Conservation (phyloP, 2,113 vertebrate species). For the Salvator merianae region DNA sequence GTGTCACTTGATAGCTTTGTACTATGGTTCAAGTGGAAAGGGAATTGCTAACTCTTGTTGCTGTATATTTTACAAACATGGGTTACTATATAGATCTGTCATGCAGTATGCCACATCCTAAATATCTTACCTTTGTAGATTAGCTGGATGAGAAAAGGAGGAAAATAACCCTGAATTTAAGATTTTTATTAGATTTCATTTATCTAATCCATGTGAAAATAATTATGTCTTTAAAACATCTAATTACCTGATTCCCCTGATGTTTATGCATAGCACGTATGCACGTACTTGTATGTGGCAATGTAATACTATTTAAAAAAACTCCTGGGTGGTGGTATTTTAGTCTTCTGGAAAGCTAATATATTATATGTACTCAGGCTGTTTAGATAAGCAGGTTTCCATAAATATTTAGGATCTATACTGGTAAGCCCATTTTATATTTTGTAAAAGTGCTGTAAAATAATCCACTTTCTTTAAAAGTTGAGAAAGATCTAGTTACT, state of each 20-base stretch:
- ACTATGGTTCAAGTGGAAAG: background rate
- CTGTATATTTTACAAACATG: background rate
- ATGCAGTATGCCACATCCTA: background rate
- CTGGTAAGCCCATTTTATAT: background rate
- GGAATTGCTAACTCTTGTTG: background rate
- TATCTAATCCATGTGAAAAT: background rate
- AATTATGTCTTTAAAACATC: background rate
- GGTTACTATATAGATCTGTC: background rate
- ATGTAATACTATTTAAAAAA: background rate
- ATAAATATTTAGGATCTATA: background rate
- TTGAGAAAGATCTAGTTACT: background rate
- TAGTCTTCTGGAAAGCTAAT: background rate
- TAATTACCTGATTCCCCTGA: background rate
- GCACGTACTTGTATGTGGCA: background rate
- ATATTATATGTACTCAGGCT: background rate
- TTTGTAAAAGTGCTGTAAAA: slow-evolving; percentile 21
- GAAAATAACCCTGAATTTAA: background rate
- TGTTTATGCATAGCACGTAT: background rate
- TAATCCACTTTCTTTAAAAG: slow-evolving; percentile 6
- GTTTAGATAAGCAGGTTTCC: background rate
- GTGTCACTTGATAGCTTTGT: background rate
- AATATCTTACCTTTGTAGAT: background rate
- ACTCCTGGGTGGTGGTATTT: background rate
- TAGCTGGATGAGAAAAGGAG: background rate
- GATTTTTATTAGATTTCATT: background rate